These are phyloP conservation scores for Zeuzera pyrina DNA, from an alignment of 2,888 invertebrate genomes.

Conservation along the genomic window DNA sequence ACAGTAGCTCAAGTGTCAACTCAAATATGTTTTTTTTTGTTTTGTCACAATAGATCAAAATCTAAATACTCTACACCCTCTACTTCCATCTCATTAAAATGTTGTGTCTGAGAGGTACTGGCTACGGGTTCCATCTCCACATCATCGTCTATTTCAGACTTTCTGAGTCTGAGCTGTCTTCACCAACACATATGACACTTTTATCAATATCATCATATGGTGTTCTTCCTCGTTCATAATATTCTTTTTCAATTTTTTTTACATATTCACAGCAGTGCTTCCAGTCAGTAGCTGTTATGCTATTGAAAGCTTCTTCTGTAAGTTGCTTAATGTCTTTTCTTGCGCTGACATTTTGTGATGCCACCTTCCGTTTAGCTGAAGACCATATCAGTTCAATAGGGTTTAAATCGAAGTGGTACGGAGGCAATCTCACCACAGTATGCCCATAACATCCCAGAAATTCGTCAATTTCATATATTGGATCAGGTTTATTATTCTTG, in stretches of 20 bases:
- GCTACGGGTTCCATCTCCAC: too few species aligned
- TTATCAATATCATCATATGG: too few species aligned
- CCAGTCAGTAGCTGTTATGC: neutral
- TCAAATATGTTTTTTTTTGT: too few species aligned
- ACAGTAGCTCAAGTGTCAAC: too few species aligned
- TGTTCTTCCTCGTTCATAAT: too few species aligned
- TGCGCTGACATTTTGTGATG: too few species aligned
- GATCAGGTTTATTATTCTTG: slow-evolving; percentile 14
- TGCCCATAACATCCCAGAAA: slow-evolving; percentile 13
- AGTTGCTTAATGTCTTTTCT: neutral
- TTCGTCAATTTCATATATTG: slow-evolving; percentile 15
- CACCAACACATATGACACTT: neutral
- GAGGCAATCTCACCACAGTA: slow-evolving; percentile 13
- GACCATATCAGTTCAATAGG: slow-evolving; percentile 16
- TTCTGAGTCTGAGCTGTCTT: too few species aligned
- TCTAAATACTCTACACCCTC: too few species aligned
- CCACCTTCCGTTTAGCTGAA: neutral
- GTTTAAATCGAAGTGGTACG: slow-evolving; percentile 14
- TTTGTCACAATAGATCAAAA: too few species aligned
- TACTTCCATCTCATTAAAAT: too few species aligned
- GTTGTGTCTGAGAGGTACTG: too few species aligned
- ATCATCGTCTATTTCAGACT: too few species aligned
- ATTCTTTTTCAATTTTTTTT: neutral
- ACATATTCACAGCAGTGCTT: neutral
- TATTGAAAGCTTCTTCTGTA: neutral